Conservation (phyloP, 2,888 invertebrate species). For the Caenorhabditis sp. region DNA sequence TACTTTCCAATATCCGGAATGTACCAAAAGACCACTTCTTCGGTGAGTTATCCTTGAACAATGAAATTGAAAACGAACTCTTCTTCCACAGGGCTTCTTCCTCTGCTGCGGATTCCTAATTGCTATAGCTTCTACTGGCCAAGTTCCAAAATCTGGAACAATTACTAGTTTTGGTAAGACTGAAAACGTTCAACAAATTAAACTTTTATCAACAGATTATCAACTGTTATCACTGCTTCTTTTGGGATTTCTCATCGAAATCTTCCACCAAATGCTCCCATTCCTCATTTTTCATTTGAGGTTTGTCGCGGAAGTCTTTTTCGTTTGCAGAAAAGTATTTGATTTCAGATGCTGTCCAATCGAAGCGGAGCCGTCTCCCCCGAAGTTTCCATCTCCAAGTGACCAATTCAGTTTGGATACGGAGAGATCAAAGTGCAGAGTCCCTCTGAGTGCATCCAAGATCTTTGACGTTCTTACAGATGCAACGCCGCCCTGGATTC, state of each 20-base stretch:
- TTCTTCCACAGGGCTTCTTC: conserved; percentile 16
- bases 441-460: not conserved
- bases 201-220: too few species aligned
- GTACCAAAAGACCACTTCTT: not conserved
- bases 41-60: conserved; percentile 9
- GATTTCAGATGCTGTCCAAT: conserved; percentile 52
- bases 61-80: not conserved
- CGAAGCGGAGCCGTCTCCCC: conserved; percentile 61
- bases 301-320: not conserved
- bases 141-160: conserved; percentile 21
- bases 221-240: conserved; percentile 32
- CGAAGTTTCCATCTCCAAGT: conserved; percentile 56
- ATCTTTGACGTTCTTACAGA: conserved; percentile 29
- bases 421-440: conserved; percentile 54
- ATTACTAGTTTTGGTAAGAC: conserved; percentile 21
- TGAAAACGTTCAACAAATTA: too few species aligned
- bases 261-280: conserved; percentile 44
- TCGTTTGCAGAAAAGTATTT: too few species aligned
- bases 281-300: conserved; percentile 38
- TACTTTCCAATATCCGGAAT: conserved; percentile 44
- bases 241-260: conserved; percentile 19
- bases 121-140: not conserved
- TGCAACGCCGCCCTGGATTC: conserved; percentile 59
- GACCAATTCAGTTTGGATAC: conserved; percentile 65
- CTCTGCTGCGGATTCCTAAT: conserved; percentile 23